A percentile compares a stretch with the other conserved stretches of the same genome.
These are phyloP conservation scores for Echinometra lucunter DNA, from an alignment of 53 echinoderm and acorn worm genomes.

Conservation along the genomic window DNA sequence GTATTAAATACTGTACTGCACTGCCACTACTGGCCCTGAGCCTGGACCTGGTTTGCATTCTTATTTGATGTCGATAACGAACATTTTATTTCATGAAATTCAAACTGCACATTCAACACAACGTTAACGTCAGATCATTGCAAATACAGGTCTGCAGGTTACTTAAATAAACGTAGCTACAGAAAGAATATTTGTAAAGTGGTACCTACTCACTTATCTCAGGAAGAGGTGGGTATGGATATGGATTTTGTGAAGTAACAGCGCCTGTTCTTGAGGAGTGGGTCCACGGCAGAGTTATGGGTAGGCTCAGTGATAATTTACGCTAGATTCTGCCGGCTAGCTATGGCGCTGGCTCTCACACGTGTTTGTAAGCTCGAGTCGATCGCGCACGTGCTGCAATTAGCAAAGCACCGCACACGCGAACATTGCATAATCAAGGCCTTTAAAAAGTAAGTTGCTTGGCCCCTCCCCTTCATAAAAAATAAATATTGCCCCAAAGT, in stretches of 20 bases:
- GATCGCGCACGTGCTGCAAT: conserved; percentile 50
- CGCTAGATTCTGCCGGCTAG: not conserved
- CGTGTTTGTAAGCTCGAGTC: conserved; percentile 5
- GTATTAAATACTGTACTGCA: too few relatives aligned
- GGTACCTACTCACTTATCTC: not conserved
- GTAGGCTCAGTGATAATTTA: not conserved
- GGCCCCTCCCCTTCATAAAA: not conserved
- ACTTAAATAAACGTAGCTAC: too few relatives aligned
- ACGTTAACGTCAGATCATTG: too few relatives aligned
- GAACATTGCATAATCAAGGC: conserved; percentile 51
- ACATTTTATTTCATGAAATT: too few relatives aligned
- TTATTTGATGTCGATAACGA: too few relatives aligned
- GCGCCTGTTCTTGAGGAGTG: not conserved
- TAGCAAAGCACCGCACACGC: not conserved
- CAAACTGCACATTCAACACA: too few relatives aligned
- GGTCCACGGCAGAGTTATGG: conserved; percentile 24
- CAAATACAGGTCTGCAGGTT: too few relatives aligned
- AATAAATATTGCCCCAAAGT: not conserved
- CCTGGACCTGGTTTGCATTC: too few relatives aligned
- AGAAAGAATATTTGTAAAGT: not conserved
- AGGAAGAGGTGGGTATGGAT: not conserved
- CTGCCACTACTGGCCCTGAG: too few relatives aligned
- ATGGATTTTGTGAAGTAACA: conserved; percentile 30
- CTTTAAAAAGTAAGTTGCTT: not conserved
- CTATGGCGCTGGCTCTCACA: too few relatives aligned